These are phyloP conservation scores for Coracopsis vasa DNA, from an alignment of 2,113 vertebrate genomes.

Conservation along the genomic window DNA sequence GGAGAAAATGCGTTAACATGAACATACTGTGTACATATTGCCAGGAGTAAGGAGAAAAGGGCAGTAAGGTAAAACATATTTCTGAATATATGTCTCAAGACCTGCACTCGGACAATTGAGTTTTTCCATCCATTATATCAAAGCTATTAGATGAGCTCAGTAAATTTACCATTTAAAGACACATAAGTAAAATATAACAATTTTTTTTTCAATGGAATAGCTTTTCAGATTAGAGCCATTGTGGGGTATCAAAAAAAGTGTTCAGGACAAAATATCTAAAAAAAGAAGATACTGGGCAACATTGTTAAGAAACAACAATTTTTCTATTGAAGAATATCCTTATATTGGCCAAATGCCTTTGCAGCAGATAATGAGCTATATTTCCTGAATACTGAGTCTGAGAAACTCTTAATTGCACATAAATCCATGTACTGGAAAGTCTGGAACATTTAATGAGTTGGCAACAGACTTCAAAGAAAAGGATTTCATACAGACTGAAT, in stretches of 20 bases:
- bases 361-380: constrained; percentile 21
- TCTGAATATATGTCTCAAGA: constrained; percentile 17
- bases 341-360: constrained; percentile 49
- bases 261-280: neutral
- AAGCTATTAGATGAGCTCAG: constrained; percentile 11
- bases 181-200: neutral
- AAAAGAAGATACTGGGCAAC: neutral
- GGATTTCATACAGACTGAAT: neutral
- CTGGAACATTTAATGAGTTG: constrained; percentile 44
- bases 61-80: constrained; percentile 32
- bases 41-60: neutral
- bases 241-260: neutral
- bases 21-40: neutral
- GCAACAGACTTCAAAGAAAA: constrained; percentile 28
- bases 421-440: constrained; percentile 24
- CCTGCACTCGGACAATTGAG: neutral
- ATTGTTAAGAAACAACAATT: constrained; percentile 29
- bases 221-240: neutral
- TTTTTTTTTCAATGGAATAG: neutral
- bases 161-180: constrained; percentile 25
- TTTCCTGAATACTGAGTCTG: constrained; percentile 29
- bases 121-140: constrained; percentile 21
- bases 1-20: neutral
- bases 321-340: constrained; percentile 17
- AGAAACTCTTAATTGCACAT: constrained; percentile 55